These are phyloP conservation scores for Chloroceryle aenea DNA, from an alignment of 2,113 vertebrate genomes.

Conservation along the genomic window DNA sequence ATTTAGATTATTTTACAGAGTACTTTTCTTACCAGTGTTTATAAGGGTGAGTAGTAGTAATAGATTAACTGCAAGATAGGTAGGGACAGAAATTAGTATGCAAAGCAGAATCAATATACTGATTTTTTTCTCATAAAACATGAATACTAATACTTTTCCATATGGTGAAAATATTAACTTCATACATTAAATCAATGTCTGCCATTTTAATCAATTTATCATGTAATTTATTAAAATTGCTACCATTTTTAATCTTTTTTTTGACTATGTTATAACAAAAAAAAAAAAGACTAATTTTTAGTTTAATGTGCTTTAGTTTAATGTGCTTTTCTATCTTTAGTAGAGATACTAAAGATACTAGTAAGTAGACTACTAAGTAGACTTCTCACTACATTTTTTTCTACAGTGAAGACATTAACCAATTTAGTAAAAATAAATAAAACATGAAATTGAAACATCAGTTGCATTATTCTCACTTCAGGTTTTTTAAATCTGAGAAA, in stretches of 20 bases:
- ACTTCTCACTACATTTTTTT: not conserved
- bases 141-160: not conserved
- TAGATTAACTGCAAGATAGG: not conserved
- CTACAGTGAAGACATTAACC: not conserved
- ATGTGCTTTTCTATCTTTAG: not conserved
- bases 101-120: not conserved
- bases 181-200: not conserved
- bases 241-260: not conserved
- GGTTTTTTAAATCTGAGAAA: not conserved
- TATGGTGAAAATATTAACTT: not conserved
- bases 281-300: not conserved
- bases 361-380: too few relatives aligned
- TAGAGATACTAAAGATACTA: too few relatives aligned
- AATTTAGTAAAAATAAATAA: not conserved
- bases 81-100: not conserved
- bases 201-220: not conserved
- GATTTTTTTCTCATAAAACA: not conserved
- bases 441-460: not conserved
- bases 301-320: rapidly evolving
- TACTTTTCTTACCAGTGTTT: not conserved
- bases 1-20: not conserved
- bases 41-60: not conserved
- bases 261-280: not conserved
- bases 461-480: not conserved
- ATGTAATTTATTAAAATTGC: not conserved